Percentiles rank a stretch among this genome's conserved stretches.
phyloP scores from a whole-genome alignment of 2,888 invertebrate species.

The Odontocerum albicorne region DNA sequence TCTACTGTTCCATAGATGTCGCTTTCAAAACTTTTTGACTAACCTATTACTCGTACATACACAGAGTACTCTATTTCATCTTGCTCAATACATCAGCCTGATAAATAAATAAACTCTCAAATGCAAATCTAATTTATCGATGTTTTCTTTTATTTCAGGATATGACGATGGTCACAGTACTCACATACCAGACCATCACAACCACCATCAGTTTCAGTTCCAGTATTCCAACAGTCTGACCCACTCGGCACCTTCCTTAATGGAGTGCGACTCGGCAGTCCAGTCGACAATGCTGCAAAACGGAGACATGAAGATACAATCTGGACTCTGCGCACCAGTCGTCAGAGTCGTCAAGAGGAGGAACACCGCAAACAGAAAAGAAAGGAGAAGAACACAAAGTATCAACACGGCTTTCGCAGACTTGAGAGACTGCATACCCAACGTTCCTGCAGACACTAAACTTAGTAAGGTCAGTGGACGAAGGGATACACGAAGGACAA shows the following conservation, averaged over 20 bases:
- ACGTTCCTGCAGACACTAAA: conserved; percentile 95
- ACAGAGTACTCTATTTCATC: too few species aligned
- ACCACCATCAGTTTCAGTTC: conserved; percentile 10
- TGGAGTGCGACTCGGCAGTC: conserved; percentile 24
- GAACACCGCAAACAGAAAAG: conserved; percentile 93
- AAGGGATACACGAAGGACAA: conserved; percentile 88
- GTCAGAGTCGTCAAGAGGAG: conserved; percentile 73
- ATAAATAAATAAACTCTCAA: background rate
- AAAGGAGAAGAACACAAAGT: conserved; percentile 86
- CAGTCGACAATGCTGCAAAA: conserved; percentile 1
- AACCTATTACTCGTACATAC: too few species aligned
- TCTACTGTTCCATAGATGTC: too few species aligned
- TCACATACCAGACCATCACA: conserved; percentile 10
- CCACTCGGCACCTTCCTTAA: conserved; percentile 25
- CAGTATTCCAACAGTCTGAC: conserved; percentile 25
- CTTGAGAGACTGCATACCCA: conserved; percentile 91
- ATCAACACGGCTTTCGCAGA: conserved; percentile 96
- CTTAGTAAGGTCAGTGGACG: conserved; percentile 88
- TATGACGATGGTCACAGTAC: conserved; percentile 21
- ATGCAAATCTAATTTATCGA: background rate
- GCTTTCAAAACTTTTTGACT: too few species aligned
- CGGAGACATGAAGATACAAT: conserved; percentile 2
- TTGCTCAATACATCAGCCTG: too few species aligned
- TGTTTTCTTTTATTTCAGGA: conserved; percentile 14
- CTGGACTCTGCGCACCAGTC: conserved; percentile 42